Conservation (phyloP, 2,888 invertebrate species). For the Nomada lathburiana region DNA sequence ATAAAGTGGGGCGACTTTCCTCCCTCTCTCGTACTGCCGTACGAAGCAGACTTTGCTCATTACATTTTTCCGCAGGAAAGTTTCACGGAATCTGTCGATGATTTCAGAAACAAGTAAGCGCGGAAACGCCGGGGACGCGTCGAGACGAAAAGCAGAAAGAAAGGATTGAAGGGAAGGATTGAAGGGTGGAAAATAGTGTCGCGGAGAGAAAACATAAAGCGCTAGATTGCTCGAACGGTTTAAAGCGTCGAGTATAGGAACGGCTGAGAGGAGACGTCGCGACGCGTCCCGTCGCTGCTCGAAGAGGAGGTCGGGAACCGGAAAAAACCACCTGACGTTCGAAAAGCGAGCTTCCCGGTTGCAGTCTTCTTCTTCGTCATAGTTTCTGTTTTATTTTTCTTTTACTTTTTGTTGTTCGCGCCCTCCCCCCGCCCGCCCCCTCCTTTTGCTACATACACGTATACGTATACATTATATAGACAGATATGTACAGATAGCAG, state of each 20-base stretch:
- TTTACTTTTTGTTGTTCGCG: not conserved
- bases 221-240: conserved; percentile 56
- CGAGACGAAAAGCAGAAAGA: not conserved
- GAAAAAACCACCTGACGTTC: conserved; percentile 60
- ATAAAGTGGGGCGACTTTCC: conserved; percentile 21
- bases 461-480: not conserved
- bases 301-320: conserved; percentile 45
- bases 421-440: too few species aligned
- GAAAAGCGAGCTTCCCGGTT: conserved; percentile 39
- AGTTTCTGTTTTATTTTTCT: conserved; percentile 13
- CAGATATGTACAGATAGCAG: conserved; percentile 9
- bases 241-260: conserved; percentile 58
- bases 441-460: not conserved
- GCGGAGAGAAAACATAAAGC: conserved; percentile 42
- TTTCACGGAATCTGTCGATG: conserved; percentile 48
- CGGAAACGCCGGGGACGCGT: not conserved
- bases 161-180: conserved; percentile 28
- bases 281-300: conserved; percentile 2
- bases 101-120: conserved; percentile 35
- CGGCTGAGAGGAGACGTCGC: conserved; percentile 44
- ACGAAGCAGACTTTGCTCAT: conserved; percentile 27
- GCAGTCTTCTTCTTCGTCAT: conserved; percentile 32
- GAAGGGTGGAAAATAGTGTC: conserved; percentile 36
- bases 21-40: conserved; percentile 1
- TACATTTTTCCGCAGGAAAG: conserved; percentile 57